These are phyloP conservation scores for Andrena fulva DNA, from an alignment of 2,888 invertebrate genomes.

Conservation along the genomic window DNA sequence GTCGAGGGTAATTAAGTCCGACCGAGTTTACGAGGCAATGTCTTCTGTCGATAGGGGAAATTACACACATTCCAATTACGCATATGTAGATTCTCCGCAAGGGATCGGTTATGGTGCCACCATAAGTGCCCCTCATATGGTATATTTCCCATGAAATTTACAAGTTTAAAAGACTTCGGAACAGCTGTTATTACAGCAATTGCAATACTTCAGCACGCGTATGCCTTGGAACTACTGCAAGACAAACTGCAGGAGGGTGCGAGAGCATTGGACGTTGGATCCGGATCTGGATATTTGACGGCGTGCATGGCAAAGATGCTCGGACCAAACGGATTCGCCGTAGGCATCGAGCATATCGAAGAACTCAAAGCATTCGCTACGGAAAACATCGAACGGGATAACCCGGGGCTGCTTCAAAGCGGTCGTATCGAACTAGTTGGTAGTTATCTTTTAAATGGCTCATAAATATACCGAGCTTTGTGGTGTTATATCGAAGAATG, in stretches of 20 bases:
- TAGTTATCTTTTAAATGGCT: constrained; percentile 79
- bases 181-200: too few species aligned
- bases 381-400: constrained; percentile 91
- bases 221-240: constrained; percentile 94
- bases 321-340: constrained; percentile 88
- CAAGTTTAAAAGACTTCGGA: too few species aligned
- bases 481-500: constrained; percentile 20
- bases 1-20: constrained; percentile 92
- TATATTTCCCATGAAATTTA: constrained; percentile 81
- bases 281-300: constrained; percentile 97
- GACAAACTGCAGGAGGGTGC: constrained; percentile 92
- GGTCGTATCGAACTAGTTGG: constrained; percentile 90
- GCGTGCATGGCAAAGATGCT: constrained; percentile 96
- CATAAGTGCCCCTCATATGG: constrained; percentile 99
- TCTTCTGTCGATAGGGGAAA: constrained; percentile 92
- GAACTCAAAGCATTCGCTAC: constrained; percentile 91
- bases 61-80: constrained; percentile 89
- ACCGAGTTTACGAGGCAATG: constrained; percentile 93
- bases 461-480: not conserved
- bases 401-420: constrained; percentile 89
- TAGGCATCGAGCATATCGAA: constrained; percentile 96
- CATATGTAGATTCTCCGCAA: constrained; percentile 96
- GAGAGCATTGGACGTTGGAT: constrained; percentile 95
- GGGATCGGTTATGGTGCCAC: constrained; percentile 97
- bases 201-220: constrained; percentile 90